Conservation (phyloP, 2,797 vertebrate genomes). For the Microctenopoma lineatum region DNA sequence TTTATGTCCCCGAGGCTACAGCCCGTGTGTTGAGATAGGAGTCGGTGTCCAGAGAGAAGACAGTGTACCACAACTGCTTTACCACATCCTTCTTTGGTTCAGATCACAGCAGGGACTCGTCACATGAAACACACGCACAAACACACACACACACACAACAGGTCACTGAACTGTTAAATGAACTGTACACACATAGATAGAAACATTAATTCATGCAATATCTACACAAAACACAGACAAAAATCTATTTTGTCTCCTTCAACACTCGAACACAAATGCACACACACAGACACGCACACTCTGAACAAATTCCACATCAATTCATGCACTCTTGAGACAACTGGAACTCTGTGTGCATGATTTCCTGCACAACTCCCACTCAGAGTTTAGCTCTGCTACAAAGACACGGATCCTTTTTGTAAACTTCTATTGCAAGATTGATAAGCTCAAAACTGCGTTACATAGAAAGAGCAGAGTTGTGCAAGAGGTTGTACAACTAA, state of each 20-base stretch:
- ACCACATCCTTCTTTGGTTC: conserved; percentile 61
- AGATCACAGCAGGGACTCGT: conserved; percentile 52
- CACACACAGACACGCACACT: conserved; percentile 32
- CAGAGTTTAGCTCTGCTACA: conserved; percentile 48
- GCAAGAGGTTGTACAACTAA: conserved; percentile 32
- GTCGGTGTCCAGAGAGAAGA: conserved; percentile 46
- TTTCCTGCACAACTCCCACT: conserved; percentile 73
- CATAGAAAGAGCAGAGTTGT: conserved; percentile 64
- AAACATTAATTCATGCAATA: conserved; percentile 56
- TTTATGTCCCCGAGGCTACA: conserved; percentile 57
- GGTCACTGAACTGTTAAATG: conserved; percentile 61
- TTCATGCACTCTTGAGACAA: conserved; percentile 68
- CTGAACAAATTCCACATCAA: conserved; percentile 66
- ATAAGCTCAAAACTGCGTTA: conserved; percentile 63
- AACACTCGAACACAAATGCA: conserved; percentile 43
- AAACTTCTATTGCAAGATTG: conserved; percentile 57
- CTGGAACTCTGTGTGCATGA: conserved; percentile 65
- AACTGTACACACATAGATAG: conserved; percentile 50
- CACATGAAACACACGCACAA: conserved; percentile 19
- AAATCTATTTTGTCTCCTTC: conserved; percentile 36
- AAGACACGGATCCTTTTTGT: conserved; percentile 57
- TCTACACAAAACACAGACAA: conserved; percentile 52
- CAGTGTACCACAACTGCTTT: conserved; percentile 36
- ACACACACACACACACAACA: conserved; percentile 22
- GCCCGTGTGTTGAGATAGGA: conserved; percentile 57